Base-by-base conservation (phyloP, 2,113 vertebrate species). In the Ictalurus furcatus region DNA sequence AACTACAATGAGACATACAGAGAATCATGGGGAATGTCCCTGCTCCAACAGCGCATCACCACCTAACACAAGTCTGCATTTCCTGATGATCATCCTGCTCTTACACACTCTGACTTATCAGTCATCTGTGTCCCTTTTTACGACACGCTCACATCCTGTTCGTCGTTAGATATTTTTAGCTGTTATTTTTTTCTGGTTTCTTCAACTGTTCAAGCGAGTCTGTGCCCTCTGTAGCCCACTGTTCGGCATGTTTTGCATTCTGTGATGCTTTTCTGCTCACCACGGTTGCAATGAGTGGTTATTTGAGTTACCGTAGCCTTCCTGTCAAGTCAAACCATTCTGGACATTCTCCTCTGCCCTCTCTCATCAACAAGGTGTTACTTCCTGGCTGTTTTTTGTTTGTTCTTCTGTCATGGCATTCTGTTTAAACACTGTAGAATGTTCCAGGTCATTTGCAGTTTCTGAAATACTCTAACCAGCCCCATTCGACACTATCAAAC, bases 21-120 rank as follows among this genome's bases (percentile, higher is more conserved):
- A 81, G 37, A 63, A 80, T 84, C 58, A 48, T 54, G 76, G 79
- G 89, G 71, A 88, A 40, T 91, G 91, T 74, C 89, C 91, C 37
- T 93, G 92, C 58, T n/a, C 87, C 48, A 92, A 74, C 63, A 73
- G 34, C 69, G 85, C 89, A 87, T 30, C 83, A 25, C 28, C 56
- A 78, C 13, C n/a, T 83, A 67, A 58, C 37, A 88, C 12, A 6
- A 84, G 58, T 58, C 74, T 37, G n/a, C 30, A n/a, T 74, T 88
- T 86, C 59, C 44, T 87, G 28, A 58, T 88, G 23, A 14, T 71
- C 14, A 56, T 74, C 52, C 48, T 89, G 76, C 63, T 90, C 14
- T 65, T 88, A 65, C 34, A 84, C 73, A 48, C 74, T 59, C 34
- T 80, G 28, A 85, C n/a, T 84, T 84, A 37, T 34, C 85, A 79